These are phyloP conservation scores for Rynchops niger DNA, from an alignment of 2,113 vertebrate genomes.

Conservation along the genomic window DNA sequence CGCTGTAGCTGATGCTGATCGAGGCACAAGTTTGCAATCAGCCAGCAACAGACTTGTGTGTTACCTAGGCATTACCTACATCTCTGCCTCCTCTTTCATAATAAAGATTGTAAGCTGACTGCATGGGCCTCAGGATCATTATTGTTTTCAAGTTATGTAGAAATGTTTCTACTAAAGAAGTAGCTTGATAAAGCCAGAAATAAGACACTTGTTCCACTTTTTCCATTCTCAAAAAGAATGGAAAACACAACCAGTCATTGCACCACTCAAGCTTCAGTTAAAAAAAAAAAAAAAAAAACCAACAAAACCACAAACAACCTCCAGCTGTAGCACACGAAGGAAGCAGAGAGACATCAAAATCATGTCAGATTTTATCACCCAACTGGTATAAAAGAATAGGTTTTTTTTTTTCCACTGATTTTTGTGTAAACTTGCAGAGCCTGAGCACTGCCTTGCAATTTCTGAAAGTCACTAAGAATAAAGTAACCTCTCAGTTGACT, in stretches of 20 bases:
- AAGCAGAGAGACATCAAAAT: background rate
- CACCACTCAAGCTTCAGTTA: background rate
- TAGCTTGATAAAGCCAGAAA: background rate
- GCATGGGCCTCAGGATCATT: background rate
- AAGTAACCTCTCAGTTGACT: background rate
- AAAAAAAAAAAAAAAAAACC: background rate
- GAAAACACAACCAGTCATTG: background rate
- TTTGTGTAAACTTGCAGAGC: background rate
- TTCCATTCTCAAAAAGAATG: background rate
- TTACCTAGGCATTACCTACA: fast-evolving
- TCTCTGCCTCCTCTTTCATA: background rate
- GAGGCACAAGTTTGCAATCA: fast-evolving
- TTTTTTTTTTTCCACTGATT: fast-evolving
- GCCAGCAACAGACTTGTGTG: fast-evolving
- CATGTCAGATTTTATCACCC: background rate
- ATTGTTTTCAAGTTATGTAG: background rate
- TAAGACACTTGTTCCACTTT: background rate
- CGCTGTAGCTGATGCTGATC: background rate
- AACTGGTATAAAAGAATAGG: background rate
- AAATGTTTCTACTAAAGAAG: background rate
- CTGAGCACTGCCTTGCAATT: background rate
- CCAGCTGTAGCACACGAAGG: background rate
- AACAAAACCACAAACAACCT: background rate
- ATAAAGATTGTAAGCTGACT: background rate
- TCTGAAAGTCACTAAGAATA: background rate